phyloP scores from a whole-genome alignment of 2,888 invertebrate species.

The Myopa tessellatipennis region DNA sequence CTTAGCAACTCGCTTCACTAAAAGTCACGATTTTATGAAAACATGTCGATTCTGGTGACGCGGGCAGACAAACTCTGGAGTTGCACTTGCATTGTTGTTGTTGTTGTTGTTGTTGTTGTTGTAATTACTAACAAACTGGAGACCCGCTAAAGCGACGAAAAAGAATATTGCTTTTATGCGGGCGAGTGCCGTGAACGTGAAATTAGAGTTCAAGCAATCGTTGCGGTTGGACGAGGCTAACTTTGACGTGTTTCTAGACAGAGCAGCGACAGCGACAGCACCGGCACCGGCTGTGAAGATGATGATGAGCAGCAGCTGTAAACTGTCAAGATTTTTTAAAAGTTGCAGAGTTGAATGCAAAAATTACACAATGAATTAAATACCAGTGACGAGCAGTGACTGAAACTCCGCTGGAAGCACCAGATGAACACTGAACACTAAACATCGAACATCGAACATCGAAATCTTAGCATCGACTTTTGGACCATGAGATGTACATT shows the following conservation, averaged over 20 bases:
- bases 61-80: background rate
- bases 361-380: no score
- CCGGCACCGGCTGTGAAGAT: no score
- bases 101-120: background rate
- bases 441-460: no score
- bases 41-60: background rate
- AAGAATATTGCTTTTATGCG: background rate
- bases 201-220: background rate
- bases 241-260: no score
- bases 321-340: background rate
- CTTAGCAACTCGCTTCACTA: background rate
- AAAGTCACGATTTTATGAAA: constrained; percentile 7
- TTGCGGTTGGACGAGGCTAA: background rate
- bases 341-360: no score
- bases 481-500: no score
- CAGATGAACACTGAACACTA: no score
- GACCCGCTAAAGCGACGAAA: background rate
- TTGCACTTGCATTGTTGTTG: background rate
- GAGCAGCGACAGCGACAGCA: background rate
- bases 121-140: background rate
- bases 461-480: no score
- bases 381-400: no score
- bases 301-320: background rate
- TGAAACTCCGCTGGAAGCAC: no score
- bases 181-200: constrained; percentile 10